Conservation (phyloP, 2,888 invertebrate genomes). For the Axea sp. region DNA sequence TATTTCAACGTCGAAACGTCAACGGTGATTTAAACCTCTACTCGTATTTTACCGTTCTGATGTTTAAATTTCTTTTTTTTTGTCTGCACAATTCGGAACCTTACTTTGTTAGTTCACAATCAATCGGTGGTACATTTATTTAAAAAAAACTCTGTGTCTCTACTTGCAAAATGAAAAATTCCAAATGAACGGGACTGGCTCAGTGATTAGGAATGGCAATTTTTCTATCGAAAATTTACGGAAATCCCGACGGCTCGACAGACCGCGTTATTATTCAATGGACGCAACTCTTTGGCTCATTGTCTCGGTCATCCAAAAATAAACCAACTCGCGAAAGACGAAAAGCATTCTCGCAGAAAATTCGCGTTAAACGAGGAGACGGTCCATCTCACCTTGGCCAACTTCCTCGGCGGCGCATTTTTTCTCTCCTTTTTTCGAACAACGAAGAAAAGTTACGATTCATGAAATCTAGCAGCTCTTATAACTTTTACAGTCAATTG, state of each 20-base stretch:
- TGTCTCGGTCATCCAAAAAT: constrained; percentile 59
- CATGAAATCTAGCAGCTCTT: background rate
- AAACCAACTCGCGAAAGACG: constrained; percentile 41
- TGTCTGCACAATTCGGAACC: too few relatives aligned
- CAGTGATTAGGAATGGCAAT: background rate
- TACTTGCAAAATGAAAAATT: background rate
- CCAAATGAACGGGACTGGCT: too few relatives aligned
- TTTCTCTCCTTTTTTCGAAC: constrained; percentile 16
- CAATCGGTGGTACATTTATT: too few relatives aligned
- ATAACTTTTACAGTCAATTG: too few relatives aligned
- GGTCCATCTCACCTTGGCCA: constrained; percentile 48
- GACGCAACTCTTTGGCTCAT: constrained; percentile 45
- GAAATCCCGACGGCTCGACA: constrained; percentile 14
- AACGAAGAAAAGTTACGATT: constrained; percentile 1
- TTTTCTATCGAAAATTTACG: background rate
- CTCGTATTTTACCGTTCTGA: too few relatives aligned
- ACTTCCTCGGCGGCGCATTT: constrained; percentile 13
- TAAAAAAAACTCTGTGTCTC: background rate
- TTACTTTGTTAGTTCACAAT: too few relatives aligned
- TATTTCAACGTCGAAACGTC: too few relatives aligned
- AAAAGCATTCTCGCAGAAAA: constrained; percentile 35
- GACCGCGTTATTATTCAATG: constrained; percentile 40
- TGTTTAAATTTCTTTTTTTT: too few relatives aligned
- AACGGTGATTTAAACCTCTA: too few relatives aligned
- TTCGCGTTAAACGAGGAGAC: constrained; percentile 30